Evolutionary conservation across 2,113 vertebrate genomes (phyloP).

Genomic region (Phalacrocorax aristotelis): DNA sequence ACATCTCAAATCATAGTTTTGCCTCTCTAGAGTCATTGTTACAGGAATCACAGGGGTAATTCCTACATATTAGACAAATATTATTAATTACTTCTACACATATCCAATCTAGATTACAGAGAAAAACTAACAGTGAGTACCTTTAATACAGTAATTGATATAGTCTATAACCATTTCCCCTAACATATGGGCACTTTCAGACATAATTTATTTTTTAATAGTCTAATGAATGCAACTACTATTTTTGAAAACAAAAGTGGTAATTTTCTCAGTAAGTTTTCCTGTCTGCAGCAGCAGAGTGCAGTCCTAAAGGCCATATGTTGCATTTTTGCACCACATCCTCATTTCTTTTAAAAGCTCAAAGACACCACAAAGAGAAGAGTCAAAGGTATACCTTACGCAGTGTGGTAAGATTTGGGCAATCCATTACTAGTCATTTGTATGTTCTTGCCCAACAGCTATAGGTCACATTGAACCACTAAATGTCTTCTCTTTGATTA

Average conservation of each 20-base stretch:
- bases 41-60: background rate
- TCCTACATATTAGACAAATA: background rate
- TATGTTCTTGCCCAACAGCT: background rate
- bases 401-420: background rate
- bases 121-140: background rate
- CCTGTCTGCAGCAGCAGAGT: background rate
- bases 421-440: background rate
- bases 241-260: background rate
- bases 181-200: background rate
- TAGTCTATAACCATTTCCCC: background rate
- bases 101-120: background rate
- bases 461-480: background rate
- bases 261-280: background rate
- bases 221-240: background rate
- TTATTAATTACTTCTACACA: background rate
- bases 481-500: background rate
- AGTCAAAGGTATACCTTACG: background rate
- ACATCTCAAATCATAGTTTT: background rate
- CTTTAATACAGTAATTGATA: background rate
- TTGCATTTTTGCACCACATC: background rate
- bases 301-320: background rate
- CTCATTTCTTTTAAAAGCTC: background rate
- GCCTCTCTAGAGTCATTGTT: background rate
- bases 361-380: background rate
- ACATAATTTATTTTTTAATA: background rate